Conservation (phyloP, 1,140 invertebrate species). For the Drosophila pseudoobscura region DNA sequence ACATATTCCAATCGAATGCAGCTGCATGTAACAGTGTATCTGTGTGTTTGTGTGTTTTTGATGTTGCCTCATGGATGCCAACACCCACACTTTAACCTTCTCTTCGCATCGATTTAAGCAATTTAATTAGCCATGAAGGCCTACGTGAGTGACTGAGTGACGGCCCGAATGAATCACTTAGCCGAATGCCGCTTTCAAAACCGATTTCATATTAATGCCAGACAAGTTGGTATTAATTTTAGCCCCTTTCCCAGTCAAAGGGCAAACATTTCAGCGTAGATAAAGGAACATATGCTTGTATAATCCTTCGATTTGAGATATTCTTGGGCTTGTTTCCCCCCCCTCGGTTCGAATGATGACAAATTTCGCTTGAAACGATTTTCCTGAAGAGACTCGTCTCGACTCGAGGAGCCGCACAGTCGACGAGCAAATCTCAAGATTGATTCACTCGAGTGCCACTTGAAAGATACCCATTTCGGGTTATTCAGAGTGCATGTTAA, state of each 20-base stretch:
- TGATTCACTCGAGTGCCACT: constrained; percentile 66
- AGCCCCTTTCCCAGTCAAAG: not conserved
- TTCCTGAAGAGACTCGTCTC: not conserved
- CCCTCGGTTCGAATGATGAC: not conserved
- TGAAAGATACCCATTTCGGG: constrained; percentile 58
- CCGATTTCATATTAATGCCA: constrained; percentile 7
- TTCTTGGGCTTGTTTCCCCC: not conserved
- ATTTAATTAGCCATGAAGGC: constrained; percentile 80
- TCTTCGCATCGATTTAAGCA: constrained; percentile 56
- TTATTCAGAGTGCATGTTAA: constrained; percentile 70
- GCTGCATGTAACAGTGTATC: constrained; percentile 46
- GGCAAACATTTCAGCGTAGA: not conserved
- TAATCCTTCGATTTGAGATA: not conserved
- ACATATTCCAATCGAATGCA: constrained; percentile 61
- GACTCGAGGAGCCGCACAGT: constrained; percentile 1
- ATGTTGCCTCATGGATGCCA: constrained; percentile 69
- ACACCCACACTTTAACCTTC: constrained; percentile 75
- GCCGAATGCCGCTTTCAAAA: constrained; percentile 27
- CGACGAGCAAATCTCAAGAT: constrained; percentile 37
- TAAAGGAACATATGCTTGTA: too few species aligned
- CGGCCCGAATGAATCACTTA: constrained; percentile 26
- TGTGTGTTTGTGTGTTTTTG: constrained; percentile 18
- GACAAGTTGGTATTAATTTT: not conserved
- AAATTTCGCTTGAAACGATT: constrained; percentile 16
- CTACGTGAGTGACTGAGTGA: constrained; percentile 34